Evolutionary conservation across 1,140 invertebrate genomes (phyloP).

Genomic region (Orchesella cincta): DNA sequence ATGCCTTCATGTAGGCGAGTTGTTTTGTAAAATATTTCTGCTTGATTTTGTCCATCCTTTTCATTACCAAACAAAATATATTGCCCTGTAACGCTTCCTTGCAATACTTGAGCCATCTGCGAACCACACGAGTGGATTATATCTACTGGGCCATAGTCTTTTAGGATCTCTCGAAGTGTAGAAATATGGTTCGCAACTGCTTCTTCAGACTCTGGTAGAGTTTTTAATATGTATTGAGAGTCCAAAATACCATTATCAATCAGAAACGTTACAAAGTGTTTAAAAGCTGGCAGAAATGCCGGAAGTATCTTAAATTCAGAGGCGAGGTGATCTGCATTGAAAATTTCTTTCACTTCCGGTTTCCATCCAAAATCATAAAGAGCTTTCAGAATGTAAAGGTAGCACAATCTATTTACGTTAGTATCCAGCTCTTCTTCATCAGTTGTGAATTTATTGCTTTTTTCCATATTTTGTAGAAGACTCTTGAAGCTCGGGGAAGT

Average conservation of each 20-base stretch:
- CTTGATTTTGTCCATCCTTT: not conserved
- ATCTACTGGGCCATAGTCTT: not conserved
- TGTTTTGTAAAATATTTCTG: not conserved
- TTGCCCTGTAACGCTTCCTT: not conserved
- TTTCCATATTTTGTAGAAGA: not conserved
- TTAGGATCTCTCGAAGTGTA: not conserved
- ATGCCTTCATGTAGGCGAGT: not conserved
- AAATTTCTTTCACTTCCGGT: no score
- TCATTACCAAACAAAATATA: not conserved
- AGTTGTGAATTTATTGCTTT: not conserved
- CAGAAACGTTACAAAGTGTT: not conserved
- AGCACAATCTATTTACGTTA: not conserved
- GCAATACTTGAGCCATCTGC: not conserved
- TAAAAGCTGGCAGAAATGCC: not conserved
- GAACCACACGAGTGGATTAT: not conserved
- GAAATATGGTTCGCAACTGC: not conserved
- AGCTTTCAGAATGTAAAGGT: not conserved
- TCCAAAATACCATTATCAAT: not conserved
- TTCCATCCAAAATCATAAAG: not conserved
- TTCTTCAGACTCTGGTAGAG: not conserved
- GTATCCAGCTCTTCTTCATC: not conserved
- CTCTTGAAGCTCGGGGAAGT: no score
- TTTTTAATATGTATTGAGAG: not conserved
- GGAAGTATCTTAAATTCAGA: no score
- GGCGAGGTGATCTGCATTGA: no score